Evolutionary conservation across 2,113 vertebrate species (phyloP).

Genomic region (Hydropotes inermis): DNA sequence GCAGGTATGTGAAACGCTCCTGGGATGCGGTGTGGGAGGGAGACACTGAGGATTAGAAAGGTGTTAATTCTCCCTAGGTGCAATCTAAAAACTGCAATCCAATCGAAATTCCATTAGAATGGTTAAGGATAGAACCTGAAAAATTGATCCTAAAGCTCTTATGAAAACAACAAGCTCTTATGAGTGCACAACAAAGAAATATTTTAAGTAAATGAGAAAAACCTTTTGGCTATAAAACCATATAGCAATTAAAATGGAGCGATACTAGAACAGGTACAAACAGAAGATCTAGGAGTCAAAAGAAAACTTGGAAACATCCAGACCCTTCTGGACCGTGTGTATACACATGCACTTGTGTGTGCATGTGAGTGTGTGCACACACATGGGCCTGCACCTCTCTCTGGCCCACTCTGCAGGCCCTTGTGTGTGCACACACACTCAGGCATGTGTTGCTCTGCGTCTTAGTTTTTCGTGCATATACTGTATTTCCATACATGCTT

Average conservation of each 20-base stretch:
- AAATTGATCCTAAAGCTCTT: not conserved
- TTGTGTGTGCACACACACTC: rapidly evolving
- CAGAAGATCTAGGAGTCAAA: not conserved
- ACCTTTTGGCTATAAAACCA: not conserved
- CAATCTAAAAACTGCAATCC: not conserved
- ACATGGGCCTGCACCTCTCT: rapidly evolving
- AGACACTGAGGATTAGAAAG: not conserved
- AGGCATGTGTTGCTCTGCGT: not conserved
- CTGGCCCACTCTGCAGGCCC: too few species aligned
- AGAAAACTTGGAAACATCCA: not conserved
- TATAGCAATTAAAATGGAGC: not conserved
- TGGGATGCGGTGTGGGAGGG: not conserved
- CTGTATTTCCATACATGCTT: not conserved
- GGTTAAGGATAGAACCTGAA: not conserved
- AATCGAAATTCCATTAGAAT: not conserved
- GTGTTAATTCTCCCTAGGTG: not conserved
- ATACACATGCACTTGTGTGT: not conserved
- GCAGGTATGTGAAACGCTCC: not conserved
- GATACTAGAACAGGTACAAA: not conserved
- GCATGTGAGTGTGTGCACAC: rapidly evolving
- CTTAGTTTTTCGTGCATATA: not conserved
- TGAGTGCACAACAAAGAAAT: not conserved
- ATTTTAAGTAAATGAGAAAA: not conserved
- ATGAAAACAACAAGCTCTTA: not conserved
- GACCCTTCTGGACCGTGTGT: not conserved